Evolutionary conservation across 2,888 invertebrate genomes (phyloP).

Genomic region (Spilarctia lutea): DNA sequence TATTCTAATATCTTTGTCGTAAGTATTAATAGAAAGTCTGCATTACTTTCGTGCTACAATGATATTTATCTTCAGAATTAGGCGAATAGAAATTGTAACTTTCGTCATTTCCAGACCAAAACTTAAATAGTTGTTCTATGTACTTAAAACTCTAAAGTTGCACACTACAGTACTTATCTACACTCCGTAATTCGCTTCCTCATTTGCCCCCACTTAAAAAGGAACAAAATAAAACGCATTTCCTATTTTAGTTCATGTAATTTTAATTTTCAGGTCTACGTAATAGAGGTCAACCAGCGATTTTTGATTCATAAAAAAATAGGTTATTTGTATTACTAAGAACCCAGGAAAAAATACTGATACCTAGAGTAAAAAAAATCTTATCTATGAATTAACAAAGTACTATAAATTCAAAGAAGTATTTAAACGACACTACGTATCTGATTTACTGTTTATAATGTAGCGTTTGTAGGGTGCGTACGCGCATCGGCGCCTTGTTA

Average conservation of each 20-base stretch:
- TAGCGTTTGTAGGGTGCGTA: conserved; percentile 63
- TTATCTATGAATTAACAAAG: conserved; percentile 3
- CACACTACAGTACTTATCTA: too few species aligned
- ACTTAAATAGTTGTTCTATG: too few species aligned
- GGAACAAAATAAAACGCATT: background rate
- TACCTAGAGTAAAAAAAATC: background rate
- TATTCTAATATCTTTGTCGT: background rate
- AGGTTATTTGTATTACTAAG: background rate
- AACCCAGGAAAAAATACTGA: background rate
- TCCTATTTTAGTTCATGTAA: background rate
- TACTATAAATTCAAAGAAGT: conserved; percentile 12
- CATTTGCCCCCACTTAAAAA: background rate
- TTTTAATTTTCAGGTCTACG: background rate
- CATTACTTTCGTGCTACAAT: background rate
- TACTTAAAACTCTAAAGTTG: too few species aligned
- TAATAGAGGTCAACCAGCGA: background rate
- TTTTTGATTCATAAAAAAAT: background rate
- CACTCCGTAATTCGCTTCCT: background rate
- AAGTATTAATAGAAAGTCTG: background rate
- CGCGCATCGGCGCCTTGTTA: conserved; percentile 61
- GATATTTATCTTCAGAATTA: background rate
- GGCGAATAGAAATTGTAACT: background rate
- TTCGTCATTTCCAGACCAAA: too few species aligned
- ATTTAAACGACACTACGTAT: conserved; percentile 32
- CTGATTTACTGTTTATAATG: conserved; percentile 44